Evolutionary conservation across 2,797 vertebrate genomes (phyloP), one percentile per base, ranked within the genome.

Genomic region (Streptopelia turtur): DNA sequence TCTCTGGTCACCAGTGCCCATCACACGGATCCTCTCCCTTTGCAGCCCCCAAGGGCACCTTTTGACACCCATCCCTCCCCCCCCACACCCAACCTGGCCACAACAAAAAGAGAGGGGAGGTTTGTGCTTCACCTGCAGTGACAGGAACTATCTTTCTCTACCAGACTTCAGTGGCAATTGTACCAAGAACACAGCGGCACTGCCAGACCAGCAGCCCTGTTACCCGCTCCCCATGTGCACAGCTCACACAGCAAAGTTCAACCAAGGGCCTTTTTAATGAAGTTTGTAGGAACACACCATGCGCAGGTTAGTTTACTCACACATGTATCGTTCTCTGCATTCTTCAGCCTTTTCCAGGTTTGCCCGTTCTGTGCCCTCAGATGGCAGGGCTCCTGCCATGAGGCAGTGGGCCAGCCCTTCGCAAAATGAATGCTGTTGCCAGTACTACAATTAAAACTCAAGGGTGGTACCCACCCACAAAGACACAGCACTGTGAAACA

Each of bases 241-340:
- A 68, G 69, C 59, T 65, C 41, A 82, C 5, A 4, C 17, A 64
- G 87, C 16, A 9, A 57, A 39, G 25, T 68, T 76, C 52, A 89
- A 8, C 49, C 87, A 87, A 87, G 75, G 87, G 45, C 43, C 13
- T 90, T 94, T 97, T 97, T 97, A 95, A 82, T 37, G 28, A 52
- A 18, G 59, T 70, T 37, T 68, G 43, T 10, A 81, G 37, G 78
- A 78, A 81, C 80, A 71, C 27, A 13, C 39, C 1, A 0, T 6
- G 39, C 22, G 0, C 66, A 63, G 52, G 28, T 72, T n/a, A 22
- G 24, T 30, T 47, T 66, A 57, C n/a, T 88, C 83, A 39, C 76
- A 39, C 9, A 5, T 1, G 3, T 16, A 45, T 13, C 1, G 1
- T 22, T 57, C 50, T 53, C 31, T 65, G 31, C 35, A 14, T 11